phyloP scores from a whole-genome alignment of 2,113 vertebrate genomes.

The Eupsittula cactorum region DNA sequence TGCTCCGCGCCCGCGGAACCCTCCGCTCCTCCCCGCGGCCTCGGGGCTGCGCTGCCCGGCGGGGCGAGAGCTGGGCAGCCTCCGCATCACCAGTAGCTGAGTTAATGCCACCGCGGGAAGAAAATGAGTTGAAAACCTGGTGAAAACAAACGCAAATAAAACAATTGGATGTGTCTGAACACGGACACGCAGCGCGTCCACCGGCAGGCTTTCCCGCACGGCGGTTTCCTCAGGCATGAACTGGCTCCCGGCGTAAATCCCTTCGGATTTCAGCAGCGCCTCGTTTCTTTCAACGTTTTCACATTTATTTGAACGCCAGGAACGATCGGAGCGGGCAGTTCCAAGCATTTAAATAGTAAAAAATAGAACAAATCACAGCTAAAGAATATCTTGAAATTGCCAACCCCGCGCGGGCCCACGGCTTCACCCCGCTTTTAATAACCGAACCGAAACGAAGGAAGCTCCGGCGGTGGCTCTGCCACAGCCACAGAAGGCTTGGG shows the following conservation, averaged over 20 bases:
- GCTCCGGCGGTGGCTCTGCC: background rate
- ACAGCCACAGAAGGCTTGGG: background rate
- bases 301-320: background rate
- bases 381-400: background rate
- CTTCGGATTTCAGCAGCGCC: background rate
- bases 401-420: background rate
- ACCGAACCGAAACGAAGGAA: slow-evolving; percentile 22
- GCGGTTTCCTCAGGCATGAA: background rate
- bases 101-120: too few species aligned
- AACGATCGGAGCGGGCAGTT: background rate
- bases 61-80: background rate
- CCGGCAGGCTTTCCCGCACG: background rate
- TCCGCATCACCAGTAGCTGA: background rate
- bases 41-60: background rate
- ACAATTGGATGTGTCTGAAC: background rate
- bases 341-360: rapidly evolving
- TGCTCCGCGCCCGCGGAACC: background rate
- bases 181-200: background rate
- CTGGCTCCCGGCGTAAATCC: background rate
- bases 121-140: rapidly evolving
- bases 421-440: background rate
- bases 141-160: background rate
- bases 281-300: background rate
- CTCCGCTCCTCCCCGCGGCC: background rate
- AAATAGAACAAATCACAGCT: background rate